Evolutionary conservation across 2,797 vertebrate genomes (phyloP).

Genomic region (Pempheris klunzingeri): DNA sequence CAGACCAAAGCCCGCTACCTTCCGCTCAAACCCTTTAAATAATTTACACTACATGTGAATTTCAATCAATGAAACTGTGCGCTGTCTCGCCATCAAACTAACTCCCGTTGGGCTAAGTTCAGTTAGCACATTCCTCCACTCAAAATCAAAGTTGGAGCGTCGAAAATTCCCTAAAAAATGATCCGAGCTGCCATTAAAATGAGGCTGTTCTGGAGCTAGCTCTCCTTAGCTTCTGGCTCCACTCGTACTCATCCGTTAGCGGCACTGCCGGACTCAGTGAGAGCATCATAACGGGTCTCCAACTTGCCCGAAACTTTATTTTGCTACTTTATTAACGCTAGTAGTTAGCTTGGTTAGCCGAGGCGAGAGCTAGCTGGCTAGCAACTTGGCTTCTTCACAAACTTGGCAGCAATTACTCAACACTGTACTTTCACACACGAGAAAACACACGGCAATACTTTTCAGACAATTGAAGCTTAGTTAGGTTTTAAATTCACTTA

Average conservation of each 20-base stretch:
- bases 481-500: slow-evolving; percentile 68
- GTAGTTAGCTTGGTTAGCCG: slow-evolving; percentile 55
- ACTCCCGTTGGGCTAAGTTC: slow-evolving; percentile 27
- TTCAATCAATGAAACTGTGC: not conserved
- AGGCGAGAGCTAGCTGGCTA: slow-evolving; percentile 48
- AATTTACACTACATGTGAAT: not conserved
- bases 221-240: fast-evolving
- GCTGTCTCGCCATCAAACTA: slow-evolving; percentile 1
- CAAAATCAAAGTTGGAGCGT: slow-evolving; percentile 70
- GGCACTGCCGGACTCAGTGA: too few relatives aligned
- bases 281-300: not conserved
- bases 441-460: not conserved
- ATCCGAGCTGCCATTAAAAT: not conserved
- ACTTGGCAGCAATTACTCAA: slow-evolving; percentile 37
- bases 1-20: not conserved
- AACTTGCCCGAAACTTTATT: slow-evolving; percentile 71
- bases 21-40: not conserved
- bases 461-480: not conserved
- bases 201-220: fast-evolving
- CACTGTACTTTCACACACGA: not conserved
- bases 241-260: too few relatives aligned
- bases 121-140: slow-evolving; percentile 80
- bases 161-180: slow-evolving; percentile 39
- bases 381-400: slow-evolving; percentile 46
- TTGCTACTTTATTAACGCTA: slow-evolving; percentile 36